Base-by-base conservation (phyloP, 2,888 invertebrate genomes). In the Ormyrus labotus region DNA sequence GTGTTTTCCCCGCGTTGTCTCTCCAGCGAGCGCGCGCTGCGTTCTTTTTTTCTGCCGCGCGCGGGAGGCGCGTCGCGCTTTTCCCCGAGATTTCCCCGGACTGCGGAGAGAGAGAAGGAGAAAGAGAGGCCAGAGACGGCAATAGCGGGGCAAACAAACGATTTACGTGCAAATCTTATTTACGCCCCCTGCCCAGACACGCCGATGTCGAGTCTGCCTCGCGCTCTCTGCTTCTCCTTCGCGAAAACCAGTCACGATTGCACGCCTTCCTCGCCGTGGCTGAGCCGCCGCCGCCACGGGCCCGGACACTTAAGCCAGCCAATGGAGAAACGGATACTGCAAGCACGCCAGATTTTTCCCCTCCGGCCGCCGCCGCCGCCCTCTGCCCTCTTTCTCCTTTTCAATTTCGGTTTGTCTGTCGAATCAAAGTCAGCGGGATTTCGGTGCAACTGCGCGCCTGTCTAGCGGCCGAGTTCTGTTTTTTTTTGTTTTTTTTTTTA, bases 141-240 rank as follows among this genome's bases (percentile, higher is more conserved):
- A 67, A 73, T 55, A 73, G 69, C 80, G 68, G 70, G 76, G 83
- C 83, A 83, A 84, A 84, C 84, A 84, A 84, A 84, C 84, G 84
- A 84, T 84, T 85, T 85, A 84, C 84, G 84, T 85, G 85, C 84
- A 84, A 85, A 85, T 85, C 85, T 85, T 84, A 84, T 83, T 85
- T 84, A 81, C 84, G 81, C 82, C 84, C 78, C 78, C 55, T 73
- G 70, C 76, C 76, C 80, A 75, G 78, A 79, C 74, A 78, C 78
- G 80, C 63, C n/a, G 70, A 75, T 81, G 72, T 67, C 81, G 77
- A 65, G 63, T 63, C 47, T 71, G 34, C 11, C 11, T 63, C 72
- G 51, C 45, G 51, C n/a, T 51, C n/a, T 51, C 64, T 64, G n/a
- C 4, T 55, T 5, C 57, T 34, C 57, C 45, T 48, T 75, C 78